These are phyloP conservation scores for Perdix hodgsoniae DNA, from an alignment of 2,797 vertebrate genomes.

Conservation along the genomic window DNA sequence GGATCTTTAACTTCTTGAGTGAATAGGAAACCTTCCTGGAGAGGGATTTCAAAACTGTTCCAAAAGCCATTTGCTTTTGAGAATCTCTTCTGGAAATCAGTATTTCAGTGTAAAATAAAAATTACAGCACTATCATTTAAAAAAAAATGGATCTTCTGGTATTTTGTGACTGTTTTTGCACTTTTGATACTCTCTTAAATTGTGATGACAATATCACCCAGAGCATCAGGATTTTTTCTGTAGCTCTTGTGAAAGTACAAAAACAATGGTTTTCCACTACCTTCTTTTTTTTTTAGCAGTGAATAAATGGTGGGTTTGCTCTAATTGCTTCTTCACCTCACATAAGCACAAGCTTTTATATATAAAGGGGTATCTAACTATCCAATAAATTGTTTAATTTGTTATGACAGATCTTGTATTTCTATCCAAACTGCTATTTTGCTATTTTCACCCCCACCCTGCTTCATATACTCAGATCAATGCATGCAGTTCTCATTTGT, in stretches of 20 bases:
- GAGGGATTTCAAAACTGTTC: neutral
- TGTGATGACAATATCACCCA: neutral
- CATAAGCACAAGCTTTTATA: neutral
- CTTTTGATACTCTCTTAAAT: neutral
- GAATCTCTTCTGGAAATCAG: neutral
- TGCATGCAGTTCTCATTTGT: neutral
- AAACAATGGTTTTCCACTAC: neutral
- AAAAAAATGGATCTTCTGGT: neutral
- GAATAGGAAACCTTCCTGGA: neutral
- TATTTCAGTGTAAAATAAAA: neutral
- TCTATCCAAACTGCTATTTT: neutral
- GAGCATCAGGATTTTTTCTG: neutral
- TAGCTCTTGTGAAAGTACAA: neutral
- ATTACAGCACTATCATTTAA: neutral
- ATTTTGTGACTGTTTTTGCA: neutral
- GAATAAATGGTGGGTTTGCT: neutral
- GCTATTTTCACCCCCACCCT: neutral
- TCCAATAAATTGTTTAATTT: neutral
- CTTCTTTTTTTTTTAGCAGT: neutral
- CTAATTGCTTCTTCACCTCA: neutral
- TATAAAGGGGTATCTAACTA: neutral
- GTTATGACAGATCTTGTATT: neutral
- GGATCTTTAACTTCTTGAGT: neutral
- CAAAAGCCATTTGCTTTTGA: neutral
- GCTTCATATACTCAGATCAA: neutral